A percentile compares a stretch with the other conserved stretches of the same genome.
These are phyloP conservation scores for Helicoverpa zea DNA, from an alignment of 1,140 invertebrate species.

Conservation along the genomic window DNA sequence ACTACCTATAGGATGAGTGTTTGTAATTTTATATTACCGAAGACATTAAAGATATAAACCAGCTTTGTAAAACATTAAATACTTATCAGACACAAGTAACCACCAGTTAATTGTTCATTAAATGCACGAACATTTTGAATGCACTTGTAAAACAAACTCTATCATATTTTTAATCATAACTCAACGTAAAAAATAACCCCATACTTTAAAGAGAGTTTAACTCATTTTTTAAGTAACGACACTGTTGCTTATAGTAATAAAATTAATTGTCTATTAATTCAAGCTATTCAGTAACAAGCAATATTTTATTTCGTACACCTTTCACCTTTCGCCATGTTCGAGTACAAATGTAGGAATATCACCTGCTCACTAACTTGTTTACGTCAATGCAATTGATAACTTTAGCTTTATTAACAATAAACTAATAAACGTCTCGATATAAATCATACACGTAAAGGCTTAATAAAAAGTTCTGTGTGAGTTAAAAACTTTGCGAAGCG, in stretches of 20 bases:
- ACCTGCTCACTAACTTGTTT: not conserved
- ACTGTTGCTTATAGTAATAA: constrained; percentile 16
- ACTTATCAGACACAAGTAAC: too few species aligned
- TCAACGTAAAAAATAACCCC: constrained; percentile 3
- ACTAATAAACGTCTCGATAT: not conserved
- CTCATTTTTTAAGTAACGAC: constrained; percentile 16
- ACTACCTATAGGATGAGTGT: not conserved
- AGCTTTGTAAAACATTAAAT: too few species aligned
- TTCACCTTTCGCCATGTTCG: constrained; percentile 21
- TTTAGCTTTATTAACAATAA: constrained; percentile 8
- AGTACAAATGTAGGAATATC: not conserved
- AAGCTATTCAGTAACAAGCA: constrained; percentile 12
- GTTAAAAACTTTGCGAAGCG: not conserved
- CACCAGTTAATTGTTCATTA: too few species aligned
- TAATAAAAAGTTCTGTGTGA: constrained; percentile 5
- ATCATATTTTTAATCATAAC: not conserved
- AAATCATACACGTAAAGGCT: not conserved
- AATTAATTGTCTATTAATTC: constrained; percentile 31
- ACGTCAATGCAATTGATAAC: constrained; percentile 23
- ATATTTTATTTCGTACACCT: not conserved
- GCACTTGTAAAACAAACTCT: not conserved
- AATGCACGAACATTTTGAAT: not conserved
- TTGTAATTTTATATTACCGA: not conserved
- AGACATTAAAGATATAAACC: too few species aligned
- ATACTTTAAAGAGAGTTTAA: not conserved